These are phyloP conservation scores for Trinectes maculatus DNA, from an alignment of 2,113 vertebrate species.

Conservation along the genomic window DNA sequence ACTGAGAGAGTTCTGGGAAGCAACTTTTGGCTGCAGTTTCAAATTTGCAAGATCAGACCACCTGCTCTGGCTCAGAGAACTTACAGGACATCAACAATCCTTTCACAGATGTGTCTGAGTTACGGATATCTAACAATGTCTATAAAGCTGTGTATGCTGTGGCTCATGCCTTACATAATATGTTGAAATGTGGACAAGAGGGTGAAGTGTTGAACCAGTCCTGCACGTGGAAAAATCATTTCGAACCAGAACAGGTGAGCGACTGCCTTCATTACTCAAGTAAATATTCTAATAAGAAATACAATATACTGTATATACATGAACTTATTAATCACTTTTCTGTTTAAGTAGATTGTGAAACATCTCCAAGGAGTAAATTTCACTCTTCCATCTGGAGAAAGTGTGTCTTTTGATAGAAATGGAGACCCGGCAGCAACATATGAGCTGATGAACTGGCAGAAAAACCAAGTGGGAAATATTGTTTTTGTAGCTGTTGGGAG, in stretches of 20 bases:
- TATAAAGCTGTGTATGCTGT: slow-evolving; percentile 80
- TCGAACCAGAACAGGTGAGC: slow-evolving; percentile 65
- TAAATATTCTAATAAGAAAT: background rate
- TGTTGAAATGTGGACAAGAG: slow-evolving; percentile 66
- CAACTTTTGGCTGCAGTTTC: slow-evolving; percentile 73
- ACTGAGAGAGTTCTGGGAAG: slow-evolving; percentile 82
- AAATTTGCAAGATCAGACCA: slow-evolving; percentile 10
- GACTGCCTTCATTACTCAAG: background rate
- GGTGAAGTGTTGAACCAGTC: slow-evolving; percentile 51
- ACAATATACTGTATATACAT: background rate
- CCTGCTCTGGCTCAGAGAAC: slow-evolving; percentile 66
- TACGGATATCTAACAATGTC: slow-evolving; percentile 75
- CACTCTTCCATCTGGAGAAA: slow-evolving; percentile 66
- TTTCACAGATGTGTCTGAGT: slow-evolving; percentile 74
- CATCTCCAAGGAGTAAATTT: slow-evolving; percentile 74
- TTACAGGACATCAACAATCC: slow-evolving; percentile 66
- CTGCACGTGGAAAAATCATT: slow-evolving; percentile 63
- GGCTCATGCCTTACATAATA: slow-evolving; percentile 73
- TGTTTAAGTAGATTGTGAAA: slow-evolving; percentile 55
- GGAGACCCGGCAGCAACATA: slow-evolving; percentile 75
- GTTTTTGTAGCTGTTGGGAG: slow-evolving; percentile 78
- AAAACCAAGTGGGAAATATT: slow-evolving; percentile 49
- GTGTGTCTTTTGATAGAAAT: slow-evolving; percentile 77
- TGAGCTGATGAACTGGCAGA: slow-evolving; percentile 82
- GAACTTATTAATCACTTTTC: background rate